Conservation (phyloP, 2,888 invertebrate genomes). For the Chymomyza procnemis region DNA sequence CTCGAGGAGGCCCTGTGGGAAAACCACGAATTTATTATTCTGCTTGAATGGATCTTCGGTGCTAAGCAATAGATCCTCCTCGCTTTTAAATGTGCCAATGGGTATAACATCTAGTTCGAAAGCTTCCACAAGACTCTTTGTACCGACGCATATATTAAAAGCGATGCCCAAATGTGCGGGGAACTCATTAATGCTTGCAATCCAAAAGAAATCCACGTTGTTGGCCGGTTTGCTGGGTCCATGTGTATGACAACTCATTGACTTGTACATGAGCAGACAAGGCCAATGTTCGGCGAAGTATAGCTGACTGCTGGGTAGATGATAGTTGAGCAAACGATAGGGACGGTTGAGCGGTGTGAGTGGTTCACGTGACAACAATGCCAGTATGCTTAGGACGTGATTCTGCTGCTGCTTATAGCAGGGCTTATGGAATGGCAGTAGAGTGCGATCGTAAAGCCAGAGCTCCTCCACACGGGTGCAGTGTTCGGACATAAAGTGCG, state of each 20-base stretch:
- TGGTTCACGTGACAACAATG: background rate
- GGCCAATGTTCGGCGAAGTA: conserved; percentile 19
- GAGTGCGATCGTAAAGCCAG: conserved; percentile 22
- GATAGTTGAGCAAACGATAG: background rate
- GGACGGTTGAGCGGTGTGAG: background rate
- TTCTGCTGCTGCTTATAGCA: conserved; percentile 1
- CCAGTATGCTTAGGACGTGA: conserved; percentile 12
- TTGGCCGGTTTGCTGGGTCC: background rate
- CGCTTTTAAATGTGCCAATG: background rate
- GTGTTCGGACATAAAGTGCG: conserved; percentile 25
- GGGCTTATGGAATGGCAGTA: background rate
- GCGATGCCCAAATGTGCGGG: background rate
- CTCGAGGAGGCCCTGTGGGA: too few relatives aligned
- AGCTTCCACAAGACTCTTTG: background rate
- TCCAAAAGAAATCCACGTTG: conserved; percentile 20
- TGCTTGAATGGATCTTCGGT: too few relatives aligned
- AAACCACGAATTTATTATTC: too few relatives aligned
- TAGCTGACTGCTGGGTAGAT: background rate
- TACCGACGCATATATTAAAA: conserved; percentile 1
- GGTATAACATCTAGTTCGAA: background rate
- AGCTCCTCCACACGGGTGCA: conserved; percentile 23
- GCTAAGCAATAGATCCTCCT: too few relatives aligned
- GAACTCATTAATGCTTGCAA: background rate
- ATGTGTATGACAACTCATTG: too few relatives aligned
- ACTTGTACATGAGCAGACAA: conserved; percentile 20